phyloP scores from a whole-genome alignment of 2,888 invertebrate genomes.

The Boloria euphrosyne region DNA sequence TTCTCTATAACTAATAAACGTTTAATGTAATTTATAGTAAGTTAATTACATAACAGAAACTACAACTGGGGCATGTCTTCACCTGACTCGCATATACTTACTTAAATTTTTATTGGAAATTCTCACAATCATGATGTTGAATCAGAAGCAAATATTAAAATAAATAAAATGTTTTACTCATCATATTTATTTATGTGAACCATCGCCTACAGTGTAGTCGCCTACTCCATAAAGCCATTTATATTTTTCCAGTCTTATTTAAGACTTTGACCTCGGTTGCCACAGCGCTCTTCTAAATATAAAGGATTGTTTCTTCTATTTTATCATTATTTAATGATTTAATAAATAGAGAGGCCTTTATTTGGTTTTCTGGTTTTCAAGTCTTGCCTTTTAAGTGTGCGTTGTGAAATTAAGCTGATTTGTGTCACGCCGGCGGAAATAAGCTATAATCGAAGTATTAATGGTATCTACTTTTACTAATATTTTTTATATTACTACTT shows the following conservation, averaged over 20 bases:
- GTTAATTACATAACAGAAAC: no score
- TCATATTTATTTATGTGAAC: not conserved
- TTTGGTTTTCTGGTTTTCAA: no score
- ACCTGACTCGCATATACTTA: no score
- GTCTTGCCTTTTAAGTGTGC: no score
- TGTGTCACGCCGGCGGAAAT: not conserved
- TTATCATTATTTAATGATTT: not conserved
- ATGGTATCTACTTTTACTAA: not conserved
- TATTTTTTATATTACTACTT: not conserved
- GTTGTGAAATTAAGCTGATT: no score
- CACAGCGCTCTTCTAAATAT: conserved; percentile 13
- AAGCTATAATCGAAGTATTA: conserved; percentile 1
- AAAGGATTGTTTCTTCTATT: conserved; percentile 10
- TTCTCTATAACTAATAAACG: no score
- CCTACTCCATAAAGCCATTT: conserved; percentile 17
- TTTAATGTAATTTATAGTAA: no score
- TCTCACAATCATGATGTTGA: no score
- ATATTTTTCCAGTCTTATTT: conserved; percentile 15
- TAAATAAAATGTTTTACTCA: no score
- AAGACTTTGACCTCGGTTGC: conserved; percentile 13
- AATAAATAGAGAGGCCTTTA: not conserved
- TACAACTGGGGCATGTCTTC: no score
- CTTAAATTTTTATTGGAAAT: no score
- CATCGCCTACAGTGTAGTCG: conserved; percentile 6
- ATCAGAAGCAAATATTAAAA: no score